Evolutionary conservation across 2,113 vertebrate species (phyloP).

Genomic region (Coptodon bakossiorum): DNA sequence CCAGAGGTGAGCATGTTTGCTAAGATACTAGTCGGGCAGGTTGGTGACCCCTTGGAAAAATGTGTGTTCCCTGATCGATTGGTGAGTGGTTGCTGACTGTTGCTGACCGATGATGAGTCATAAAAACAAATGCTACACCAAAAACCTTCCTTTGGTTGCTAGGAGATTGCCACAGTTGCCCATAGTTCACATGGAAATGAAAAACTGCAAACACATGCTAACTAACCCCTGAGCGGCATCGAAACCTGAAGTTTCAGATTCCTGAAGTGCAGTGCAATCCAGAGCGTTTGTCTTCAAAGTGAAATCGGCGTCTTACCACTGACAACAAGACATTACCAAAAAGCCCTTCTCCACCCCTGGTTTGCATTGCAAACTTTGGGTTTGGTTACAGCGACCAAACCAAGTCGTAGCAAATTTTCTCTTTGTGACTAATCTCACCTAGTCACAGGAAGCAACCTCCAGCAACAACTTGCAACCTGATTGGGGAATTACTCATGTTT

Average conservation of each 20-base stretch:
- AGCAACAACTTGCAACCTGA: background rate
- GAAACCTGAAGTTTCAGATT: background rate
- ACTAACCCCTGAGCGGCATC: background rate
- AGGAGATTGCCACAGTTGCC: background rate
- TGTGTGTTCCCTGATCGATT: background rate
- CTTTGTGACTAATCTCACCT: background rate
- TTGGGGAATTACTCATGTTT: background rate
- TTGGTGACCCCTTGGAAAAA: background rate
- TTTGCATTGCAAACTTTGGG: background rate
- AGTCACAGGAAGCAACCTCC: background rate
- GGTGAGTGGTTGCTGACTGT: background rate
- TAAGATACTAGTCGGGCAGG: background rate
- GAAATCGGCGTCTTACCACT: background rate
- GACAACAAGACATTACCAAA: background rate
- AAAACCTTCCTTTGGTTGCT: background rate
- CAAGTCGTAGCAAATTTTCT: background rate
- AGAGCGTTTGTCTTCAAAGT: background rate
- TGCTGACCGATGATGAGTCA: background rate
- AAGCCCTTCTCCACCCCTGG: background rate
- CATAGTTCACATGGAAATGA: background rate
- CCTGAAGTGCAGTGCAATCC: background rate
- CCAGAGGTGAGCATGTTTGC: background rate
- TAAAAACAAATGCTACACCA: background rate
- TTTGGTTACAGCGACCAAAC: background rate
- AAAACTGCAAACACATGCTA: background rate